Base-by-base conservation (phyloP, 2,797 vertebrate species). In the Fundulus diaphanus region DNA sequence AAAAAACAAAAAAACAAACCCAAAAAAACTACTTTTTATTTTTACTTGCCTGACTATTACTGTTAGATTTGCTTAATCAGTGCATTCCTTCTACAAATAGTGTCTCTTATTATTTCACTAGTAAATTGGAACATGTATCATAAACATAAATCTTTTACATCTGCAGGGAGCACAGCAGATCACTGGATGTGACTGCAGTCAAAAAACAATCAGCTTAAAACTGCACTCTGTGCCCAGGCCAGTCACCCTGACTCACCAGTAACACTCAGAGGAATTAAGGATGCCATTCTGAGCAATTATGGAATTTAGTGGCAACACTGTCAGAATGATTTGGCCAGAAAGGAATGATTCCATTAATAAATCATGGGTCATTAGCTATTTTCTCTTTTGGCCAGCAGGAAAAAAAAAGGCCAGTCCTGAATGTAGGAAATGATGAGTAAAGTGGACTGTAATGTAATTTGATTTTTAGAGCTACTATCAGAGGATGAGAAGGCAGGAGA, bases 321-420 rank as follows among this genome's bases (percentile, higher is more conserved):
- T 92, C 91, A 92, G 87, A 94, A 92, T 88, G 85, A 94, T 94
- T 92, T 93, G 85, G 86, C 90, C 82, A 84, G 74, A 87, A 73
- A 90, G 88, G 88, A 90, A 88, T 90, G 85, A 95, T 94, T 94
- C 57, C 91, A 91, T 94, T 93, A 95, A 92, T 90, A 87, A 82
- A 92, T 88, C 87, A 90, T 77, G 89, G 92, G 88, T 93, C 92
- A 91, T 95, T 94, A 93, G 88, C 78, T 85, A 79, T 83, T 78
- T 89, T 88, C 81, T 87, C 83, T 72, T 81, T 81, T 86, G 87
- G 88, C 85, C 79, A 81, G 79, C 57, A 44, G 82, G 87, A 80
- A 82, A 84, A 35, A 42, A n/a, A 44, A n/a, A 44, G 24, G 73
- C 49, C 79, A 81, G 75, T 80, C 77, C 80, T 83, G 78, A 87